Evolutionary conservation across 2,797 vertebrate genomes (phyloP), one percentile per base, ranked within the genome.

Genomic region (Erithacus rubecula): DNA sequence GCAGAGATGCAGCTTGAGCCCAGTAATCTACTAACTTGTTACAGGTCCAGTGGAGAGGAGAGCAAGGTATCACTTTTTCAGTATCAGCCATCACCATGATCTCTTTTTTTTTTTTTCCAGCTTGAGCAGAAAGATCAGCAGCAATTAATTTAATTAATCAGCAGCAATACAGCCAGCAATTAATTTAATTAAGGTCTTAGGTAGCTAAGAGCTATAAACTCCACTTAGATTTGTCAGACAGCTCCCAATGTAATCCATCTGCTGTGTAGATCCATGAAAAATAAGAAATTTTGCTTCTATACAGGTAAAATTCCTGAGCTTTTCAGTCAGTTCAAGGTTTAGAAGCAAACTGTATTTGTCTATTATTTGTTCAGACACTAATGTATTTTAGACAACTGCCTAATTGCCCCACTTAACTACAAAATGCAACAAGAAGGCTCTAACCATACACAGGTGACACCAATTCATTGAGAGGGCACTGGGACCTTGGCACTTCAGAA

Each of bases 1-100:
- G 24, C 34, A 58, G 22, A 18, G 0, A 5, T 0, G 1, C 53
- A 68, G 49, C 53, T 36, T 11, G 15, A 72, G 59, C 22, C 9
- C 37, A 29, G 51, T 0, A 36, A 20, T 55, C 63, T 14, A 9
- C 67, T 16, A 9, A 30, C 5, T 15, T 30, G 24, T 11, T 46
- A 17, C 16, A 46, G 47, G 10, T n/a, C 34, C 63, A 43, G 22
- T 6, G 6, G 29, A 75, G 47, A 41, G 8, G 58, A 27, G 10
- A 63, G 8, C 13, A 80, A 44, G 22, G 18, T 6, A 15, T 12
- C 27, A 8, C 26, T 12, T 39, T 83, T 68, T 47, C 59, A 59
- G 7, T 18, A 46, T 41, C 20, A 22, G 58, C 30, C 39, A 71
- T 29, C 37, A 22, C 19, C 44, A 5, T 16, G 2, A 5, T 29